A percentile compares a stretch with the other conserved stretches of the same genome.
These are phyloP conservation scores for Thalassophryne amazonica DNA, from an alignment of 2,797 vertebrate genomes.

Conservation along the genomic window DNA sequence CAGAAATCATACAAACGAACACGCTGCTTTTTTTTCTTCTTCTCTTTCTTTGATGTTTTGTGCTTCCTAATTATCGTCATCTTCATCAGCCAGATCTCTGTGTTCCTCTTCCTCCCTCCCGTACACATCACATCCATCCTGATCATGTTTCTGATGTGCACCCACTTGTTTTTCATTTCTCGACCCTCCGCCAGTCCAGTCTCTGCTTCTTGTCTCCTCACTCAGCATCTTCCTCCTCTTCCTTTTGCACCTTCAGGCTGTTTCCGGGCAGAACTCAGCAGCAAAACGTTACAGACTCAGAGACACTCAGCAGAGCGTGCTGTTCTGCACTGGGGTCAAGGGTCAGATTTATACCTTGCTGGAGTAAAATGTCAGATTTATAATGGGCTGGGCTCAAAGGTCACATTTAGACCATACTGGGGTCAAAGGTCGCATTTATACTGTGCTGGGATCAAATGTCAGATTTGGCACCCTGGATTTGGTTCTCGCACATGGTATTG, in stretches of 20 bases:
- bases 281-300: conserved; percentile 10
- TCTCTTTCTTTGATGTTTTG: conserved; percentile 12
- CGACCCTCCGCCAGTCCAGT: background rate
- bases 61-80: conserved; percentile 4
- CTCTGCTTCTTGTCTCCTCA: background rate
- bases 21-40: conserved; percentile 5
- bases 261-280: background rate
- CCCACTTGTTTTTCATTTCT: conserved; percentile 4
- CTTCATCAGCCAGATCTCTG: conserved; percentile 23
- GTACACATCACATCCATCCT: conserved; percentile 17
- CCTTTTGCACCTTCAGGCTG: conserved; percentile 1
- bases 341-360: too few relatives aligned
- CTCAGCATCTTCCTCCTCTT: conserved; percentile 10
- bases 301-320: too few relatives aligned
- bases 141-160: conserved; percentile 27
- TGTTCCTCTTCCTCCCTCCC: conserved; percentile 17
- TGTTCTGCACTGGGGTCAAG: too few relatives aligned
- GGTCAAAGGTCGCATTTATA: too few relatives aligned
- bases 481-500: too few relatives aligned
- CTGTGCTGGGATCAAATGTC: too few relatives aligned
- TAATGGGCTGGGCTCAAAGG: too few relatives aligned
- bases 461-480: too few relatives aligned
- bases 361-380: too few relatives aligned
- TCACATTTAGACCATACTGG: too few relatives aligned
- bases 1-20: conserved; percentile 12